Evolutionary conservation across 2,888 invertebrate species (phyloP).

Genomic region (Halocaridina rubra): DNA sequence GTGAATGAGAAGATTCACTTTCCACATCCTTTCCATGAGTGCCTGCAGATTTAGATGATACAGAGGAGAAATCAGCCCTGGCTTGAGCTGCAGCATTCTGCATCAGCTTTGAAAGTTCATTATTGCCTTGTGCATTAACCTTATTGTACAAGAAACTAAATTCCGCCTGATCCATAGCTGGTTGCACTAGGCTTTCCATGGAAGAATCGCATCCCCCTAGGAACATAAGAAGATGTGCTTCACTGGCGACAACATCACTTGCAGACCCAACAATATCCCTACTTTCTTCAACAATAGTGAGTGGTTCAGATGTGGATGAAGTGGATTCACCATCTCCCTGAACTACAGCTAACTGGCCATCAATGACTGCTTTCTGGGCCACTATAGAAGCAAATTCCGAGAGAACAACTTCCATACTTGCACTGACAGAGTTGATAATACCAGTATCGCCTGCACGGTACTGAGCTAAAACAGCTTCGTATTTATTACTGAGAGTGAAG

Average conservation of each 20-base stretch:
- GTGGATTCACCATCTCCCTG: constrained; percentile 70
- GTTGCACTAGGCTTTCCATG: constrained; percentile 57
- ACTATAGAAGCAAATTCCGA: constrained; percentile 79
- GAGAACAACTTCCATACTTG: constrained; percentile 69
- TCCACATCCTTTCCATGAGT: background rate
- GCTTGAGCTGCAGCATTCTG: constrained; percentile 11
- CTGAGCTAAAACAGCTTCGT: constrained; percentile 76
- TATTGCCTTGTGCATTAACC: constrained; percentile 18
- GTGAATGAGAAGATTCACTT: background rate
- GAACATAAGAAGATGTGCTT: constrained; percentile 63
- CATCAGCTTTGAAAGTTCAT: constrained; percentile 36
- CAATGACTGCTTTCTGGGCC: constrained; percentile 81
- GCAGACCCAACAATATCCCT: constrained; percentile 54
- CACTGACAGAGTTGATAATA: constrained; percentile 66
- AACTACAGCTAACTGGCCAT: constrained; percentile 80
- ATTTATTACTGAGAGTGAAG: constrained; percentile 76
- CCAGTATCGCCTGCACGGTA: constrained; percentile 72
- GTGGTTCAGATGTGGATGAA: constrained; percentile 26
- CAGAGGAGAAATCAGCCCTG: constrained; percentile 1
- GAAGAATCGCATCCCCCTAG: constrained; percentile 59
- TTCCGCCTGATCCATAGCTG: constrained; percentile 59
- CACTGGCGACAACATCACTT: constrained; percentile 61
- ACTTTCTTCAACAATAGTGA: constrained; percentile 64
- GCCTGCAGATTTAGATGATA: background rate
- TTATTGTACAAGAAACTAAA: constrained; percentile 59